A percentile compares a stretch with the other conserved stretches of the same genome.
These are phyloP conservation scores for Dolichallabes microphthalmus DNA, from an alignment of 2,113 vertebrate genomes.

Conservation along the genomic window DNA sequence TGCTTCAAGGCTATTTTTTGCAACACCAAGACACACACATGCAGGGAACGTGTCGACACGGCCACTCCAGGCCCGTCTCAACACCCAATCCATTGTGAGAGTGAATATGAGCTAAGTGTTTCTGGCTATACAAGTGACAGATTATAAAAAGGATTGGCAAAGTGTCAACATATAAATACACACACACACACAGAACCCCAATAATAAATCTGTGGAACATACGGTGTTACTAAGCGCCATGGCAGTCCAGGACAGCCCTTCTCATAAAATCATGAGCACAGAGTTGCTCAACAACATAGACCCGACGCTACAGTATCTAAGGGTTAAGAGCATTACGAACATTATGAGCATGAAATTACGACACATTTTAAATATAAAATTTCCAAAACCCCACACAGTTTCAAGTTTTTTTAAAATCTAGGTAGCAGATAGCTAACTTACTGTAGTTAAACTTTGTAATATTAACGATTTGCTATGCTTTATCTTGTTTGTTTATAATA, in stretches of 20 bases:
- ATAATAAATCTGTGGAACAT: not conserved
- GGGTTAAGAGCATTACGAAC: not conserved
- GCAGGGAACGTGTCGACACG: constrained; percentile 59
- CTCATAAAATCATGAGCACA: not conserved
- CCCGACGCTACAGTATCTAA: not conserved
- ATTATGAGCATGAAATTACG: not conserved
- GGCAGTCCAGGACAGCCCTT: not conserved
- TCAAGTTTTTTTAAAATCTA: no score
- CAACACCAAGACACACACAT: constrained; percentile 47
- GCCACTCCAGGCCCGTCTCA: constrained; percentile 66
- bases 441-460: no score
- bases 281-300: not conserved
- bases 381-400: not conserved
- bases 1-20: constrained; percentile 63
- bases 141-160: constrained; percentile 71
- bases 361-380: not conserved
- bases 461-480: no score
- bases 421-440: no score
- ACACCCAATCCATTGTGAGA: constrained; percentile 77
- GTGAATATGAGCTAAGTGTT: constrained; percentile 63
- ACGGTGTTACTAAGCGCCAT: not conserved
- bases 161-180: constrained; percentile 48
- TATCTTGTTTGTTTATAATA: no score
- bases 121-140: constrained; percentile 64
- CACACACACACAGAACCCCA: constrained; percentile 1